Conservation (phyloP, 2,797 vertebrate genomes). For the Spinus pinus region DNA sequence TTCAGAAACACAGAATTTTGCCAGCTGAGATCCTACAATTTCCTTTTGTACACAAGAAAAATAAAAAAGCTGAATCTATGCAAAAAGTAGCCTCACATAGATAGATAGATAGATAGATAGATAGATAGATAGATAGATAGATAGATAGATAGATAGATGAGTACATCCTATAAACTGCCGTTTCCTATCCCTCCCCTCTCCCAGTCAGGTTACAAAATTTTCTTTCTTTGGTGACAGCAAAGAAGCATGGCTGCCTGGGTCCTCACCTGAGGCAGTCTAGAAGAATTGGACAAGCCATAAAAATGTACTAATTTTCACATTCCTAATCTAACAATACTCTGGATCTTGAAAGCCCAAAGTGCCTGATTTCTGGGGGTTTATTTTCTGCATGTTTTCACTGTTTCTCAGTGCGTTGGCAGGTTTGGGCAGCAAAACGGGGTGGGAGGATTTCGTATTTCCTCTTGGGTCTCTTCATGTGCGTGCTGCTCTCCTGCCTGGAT, state of each 20-base stretch:
- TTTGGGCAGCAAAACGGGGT: background rate
- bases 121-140: background rate
- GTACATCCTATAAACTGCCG: background rate
- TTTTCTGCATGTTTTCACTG: background rate
- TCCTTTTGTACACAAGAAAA: background rate
- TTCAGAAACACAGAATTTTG: background rate
- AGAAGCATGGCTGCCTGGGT: background rate
- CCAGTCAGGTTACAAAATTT: background rate
- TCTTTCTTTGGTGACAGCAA: background rate
- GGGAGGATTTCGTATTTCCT: background rate
- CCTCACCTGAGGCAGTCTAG: background rate
- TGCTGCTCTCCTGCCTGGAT: background rate
- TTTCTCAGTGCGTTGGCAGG: fast-evolving
- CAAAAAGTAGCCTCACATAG: background rate
- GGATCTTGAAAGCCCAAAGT: background rate
- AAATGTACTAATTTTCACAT: background rate
- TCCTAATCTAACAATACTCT: background rate
- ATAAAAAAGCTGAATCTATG: background rate
- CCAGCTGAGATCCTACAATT: background rate
- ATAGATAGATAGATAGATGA: background rate
- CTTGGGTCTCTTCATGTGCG: fast-evolving
- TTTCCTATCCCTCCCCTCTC: background rate
- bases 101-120: background rate
- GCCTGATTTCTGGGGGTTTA: background rate
- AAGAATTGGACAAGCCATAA: background rate